Conservation (phyloP, 2,797 vertebrate species). For the Chrysocyon brachyurus region DNA sequence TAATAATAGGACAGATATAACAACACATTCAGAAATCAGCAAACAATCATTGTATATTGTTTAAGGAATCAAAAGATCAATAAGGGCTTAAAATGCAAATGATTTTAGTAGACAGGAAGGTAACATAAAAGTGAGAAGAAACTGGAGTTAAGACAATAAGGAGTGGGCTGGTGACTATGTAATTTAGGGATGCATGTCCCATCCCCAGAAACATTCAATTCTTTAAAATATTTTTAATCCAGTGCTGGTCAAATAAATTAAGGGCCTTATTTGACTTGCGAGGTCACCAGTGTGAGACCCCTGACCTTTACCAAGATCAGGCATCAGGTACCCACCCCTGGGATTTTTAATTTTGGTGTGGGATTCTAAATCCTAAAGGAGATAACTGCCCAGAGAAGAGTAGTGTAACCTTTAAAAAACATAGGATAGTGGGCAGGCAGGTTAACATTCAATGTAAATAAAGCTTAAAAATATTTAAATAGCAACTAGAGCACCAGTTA, state of each 20-base stretch:
- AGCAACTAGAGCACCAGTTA: background rate
- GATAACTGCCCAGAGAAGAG: background rate
- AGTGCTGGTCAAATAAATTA: constrained; percentile 31
- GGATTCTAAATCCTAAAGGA: background rate
- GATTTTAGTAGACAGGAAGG: background rate
- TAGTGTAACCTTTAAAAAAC: constrained; percentile 33
- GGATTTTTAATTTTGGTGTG: background rate
- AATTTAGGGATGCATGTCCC: background rate
- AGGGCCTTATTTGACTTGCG: background rate
- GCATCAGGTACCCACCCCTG: background rate
- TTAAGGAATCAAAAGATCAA: constrained; percentile 47
- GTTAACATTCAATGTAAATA: background rate
- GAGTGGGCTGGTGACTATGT: background rate
- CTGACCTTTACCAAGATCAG: constrained; percentile 1
- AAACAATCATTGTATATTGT: constrained; percentile 33
- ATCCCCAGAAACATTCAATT: background rate
- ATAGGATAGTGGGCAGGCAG: background rate
- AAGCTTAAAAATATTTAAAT: constrained; percentile 45
- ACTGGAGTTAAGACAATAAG: background rate
- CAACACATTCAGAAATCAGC: constrained; percentile 46
- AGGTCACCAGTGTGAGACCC: constrained; percentile 43
- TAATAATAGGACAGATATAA: constrained; percentile 36
- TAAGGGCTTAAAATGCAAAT: constrained; percentile 46
- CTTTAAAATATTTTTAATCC: background rate
- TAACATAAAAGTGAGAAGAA: constrained; percentile 42